Evolutionary conservation across 2,113 vertebrate species (phyloP).

Genomic region (Jacana jacana): DNA sequence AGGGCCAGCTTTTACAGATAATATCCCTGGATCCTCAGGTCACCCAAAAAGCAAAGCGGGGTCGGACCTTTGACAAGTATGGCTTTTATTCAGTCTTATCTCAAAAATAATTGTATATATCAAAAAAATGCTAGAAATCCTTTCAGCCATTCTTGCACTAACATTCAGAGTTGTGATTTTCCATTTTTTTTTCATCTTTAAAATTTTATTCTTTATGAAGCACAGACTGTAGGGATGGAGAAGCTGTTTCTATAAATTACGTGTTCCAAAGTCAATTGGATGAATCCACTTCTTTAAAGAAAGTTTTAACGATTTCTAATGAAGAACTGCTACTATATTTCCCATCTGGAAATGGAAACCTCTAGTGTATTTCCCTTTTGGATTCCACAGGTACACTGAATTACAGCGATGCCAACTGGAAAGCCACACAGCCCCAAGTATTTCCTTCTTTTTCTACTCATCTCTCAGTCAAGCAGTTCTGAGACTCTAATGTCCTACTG

Average conservation of each 20-base stretch:
- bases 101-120: neutral
- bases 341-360: neutral
- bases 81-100: neutral
- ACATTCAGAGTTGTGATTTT: neutral
- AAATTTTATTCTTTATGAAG: neutral
- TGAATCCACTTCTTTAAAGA: neutral
- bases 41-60: neutral
- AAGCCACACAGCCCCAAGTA: neutral
- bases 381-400: neutral
- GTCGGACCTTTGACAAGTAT: neutral
- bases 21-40: neutral
- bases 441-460: neutral
- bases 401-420: neutral
- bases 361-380: neutral
- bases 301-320: neutral
- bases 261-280: neutral
- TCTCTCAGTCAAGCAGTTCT: neutral
- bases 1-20: neutral
- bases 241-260: neutral
- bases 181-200: neutral
- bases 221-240: neutral
- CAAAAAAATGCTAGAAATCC: neutral
- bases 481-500: neutral
- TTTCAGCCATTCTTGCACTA: neutral
- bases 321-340: neutral